These are phyloP conservation scores for Conus ventricosus DNA, from an alignment of 1,140 invertebrate genomes.

Conservation along the genomic window DNA sequence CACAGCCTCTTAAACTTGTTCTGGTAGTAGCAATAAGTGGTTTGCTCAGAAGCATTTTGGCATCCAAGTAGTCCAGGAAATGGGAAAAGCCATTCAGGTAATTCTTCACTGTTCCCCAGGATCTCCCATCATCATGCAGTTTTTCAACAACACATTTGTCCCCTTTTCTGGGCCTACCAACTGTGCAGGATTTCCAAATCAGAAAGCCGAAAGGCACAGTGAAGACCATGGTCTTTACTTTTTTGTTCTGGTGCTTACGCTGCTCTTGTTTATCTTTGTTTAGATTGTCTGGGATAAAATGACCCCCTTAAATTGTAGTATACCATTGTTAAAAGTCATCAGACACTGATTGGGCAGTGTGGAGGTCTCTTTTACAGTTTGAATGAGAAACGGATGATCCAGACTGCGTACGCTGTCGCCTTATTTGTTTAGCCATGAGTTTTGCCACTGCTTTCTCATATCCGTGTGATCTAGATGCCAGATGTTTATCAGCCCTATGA, in stretches of 20 bases:
- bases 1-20: not conserved
- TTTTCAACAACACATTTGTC: not conserved
- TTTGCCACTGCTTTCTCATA: not conserved
- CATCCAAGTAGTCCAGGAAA: not conserved
- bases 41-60: not conserved
- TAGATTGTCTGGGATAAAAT: not conserved
- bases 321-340: not conserved
- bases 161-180: not conserved
- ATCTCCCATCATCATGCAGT: not conserved
- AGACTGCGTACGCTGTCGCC: not conserved
- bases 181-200: not conserved
- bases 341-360: not conserved
- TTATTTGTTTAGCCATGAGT: not conserved
- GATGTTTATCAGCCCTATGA: not conserved
- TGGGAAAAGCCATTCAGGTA: not conserved
- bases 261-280: not conserved
- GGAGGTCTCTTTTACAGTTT: not conserved
- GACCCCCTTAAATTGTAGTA: not conserved
- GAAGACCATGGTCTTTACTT: not conserved
- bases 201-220: not conserved
- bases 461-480: not conserved
- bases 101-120: conserved; percentile 24
- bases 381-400: too few relatives aligned
- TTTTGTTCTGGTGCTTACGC: not conserved
- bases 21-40: not conserved